phyloP scores from a whole-genome alignment of 2,888 invertebrate genomes.

The Coleophora deauratella region DNA sequence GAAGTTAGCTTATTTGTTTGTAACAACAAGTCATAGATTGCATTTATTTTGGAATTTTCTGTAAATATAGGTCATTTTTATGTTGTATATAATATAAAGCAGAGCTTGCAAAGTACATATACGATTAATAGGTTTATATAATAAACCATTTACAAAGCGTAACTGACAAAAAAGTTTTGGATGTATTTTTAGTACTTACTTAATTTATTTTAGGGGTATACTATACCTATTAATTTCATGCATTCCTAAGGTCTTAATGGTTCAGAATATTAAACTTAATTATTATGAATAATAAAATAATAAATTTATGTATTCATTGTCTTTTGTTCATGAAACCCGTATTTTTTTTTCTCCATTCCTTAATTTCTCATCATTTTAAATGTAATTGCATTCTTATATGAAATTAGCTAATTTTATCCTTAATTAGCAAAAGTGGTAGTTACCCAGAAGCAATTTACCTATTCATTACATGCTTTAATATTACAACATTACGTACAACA shows the following conservation, averaged over 20 bases:
- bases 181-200: constrained; percentile 63
- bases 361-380: not conserved
- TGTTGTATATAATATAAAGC: constrained; percentile 15
- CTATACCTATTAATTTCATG: constrained; percentile 46
- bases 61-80: no score
- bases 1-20: no score
- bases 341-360: not conserved
- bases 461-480: not conserved
- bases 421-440: not conserved
- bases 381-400: not conserved
- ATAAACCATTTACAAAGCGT: constrained; percentile 50
- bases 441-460: not conserved
- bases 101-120: constrained; percentile 48
- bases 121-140: constrained; percentile 49
- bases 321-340: not conserved
- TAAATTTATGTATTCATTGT: constrained; percentile 50
- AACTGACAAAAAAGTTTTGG: constrained; percentile 32
- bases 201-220: constrained; percentile 65
- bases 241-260: constrained; percentile 64
- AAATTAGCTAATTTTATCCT: not conserved
- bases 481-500: no score
- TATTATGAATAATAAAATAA: constrained; percentile 51
- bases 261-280: constrained; percentile 51
- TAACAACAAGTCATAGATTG: constrained; percentile 39
- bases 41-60: constrained; percentile 33